phyloP scores from a whole-genome alignment of 2,797 vertebrate genomes.

The Spinus pinus region DNA sequence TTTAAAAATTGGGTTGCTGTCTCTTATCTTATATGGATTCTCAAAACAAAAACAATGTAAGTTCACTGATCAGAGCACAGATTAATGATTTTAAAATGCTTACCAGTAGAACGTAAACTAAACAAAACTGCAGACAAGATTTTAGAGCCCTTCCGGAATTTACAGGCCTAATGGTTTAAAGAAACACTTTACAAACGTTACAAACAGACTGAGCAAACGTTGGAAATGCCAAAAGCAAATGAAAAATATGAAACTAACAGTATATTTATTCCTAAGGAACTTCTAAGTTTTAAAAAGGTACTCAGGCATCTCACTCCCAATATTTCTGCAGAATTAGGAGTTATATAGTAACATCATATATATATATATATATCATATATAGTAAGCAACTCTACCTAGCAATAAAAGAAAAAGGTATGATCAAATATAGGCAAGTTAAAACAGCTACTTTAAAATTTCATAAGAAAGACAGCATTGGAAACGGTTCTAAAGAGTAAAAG shows the following conservation, averaged over 20 bases:
- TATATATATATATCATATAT: too few relatives aligned
- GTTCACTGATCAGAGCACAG: not conserved
- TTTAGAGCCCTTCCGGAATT: not conserved
- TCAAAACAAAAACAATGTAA: not conserved
- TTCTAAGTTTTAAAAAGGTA: not conserved
- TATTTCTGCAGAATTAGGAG: not conserved
- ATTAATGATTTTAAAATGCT: not conserved
- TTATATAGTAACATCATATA: not conserved
- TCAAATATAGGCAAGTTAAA: not conserved
- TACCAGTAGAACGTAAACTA: not conserved
- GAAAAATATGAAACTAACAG: not conserved
- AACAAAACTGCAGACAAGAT: not conserved
- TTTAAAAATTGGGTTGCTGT: not conserved
- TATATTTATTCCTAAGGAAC: not conserved
- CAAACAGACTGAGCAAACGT: not conserved
- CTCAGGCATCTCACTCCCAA: not conserved
- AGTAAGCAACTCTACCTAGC: not conserved
- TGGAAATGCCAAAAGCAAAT: not conserved
- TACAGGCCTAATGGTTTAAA: not conserved
- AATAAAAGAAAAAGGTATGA: not conserved
- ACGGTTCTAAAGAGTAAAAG: not conserved
- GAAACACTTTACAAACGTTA: not conserved
- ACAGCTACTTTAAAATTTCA: not conserved
- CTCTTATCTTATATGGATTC: not conserved
- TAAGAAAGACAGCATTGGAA: not conserved